A percentile compares a stretch with the other conserved stretches of the same genome.
These are phyloP conservation scores for Eupsilia transversa DNA, from an alignment of 2,888 invertebrate genomes.

Conservation along the genomic window DNA sequence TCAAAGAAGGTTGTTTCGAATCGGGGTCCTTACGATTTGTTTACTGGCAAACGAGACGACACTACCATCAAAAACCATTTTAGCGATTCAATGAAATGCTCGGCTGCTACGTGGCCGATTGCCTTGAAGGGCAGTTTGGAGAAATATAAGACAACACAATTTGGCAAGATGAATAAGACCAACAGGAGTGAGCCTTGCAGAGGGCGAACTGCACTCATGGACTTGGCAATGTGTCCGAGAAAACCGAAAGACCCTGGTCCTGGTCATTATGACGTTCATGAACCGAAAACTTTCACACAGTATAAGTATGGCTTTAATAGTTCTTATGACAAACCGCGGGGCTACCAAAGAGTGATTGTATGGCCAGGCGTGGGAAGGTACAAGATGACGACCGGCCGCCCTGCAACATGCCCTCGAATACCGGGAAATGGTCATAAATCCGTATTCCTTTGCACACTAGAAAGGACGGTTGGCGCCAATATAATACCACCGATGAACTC, in stretches of 20 bases:
- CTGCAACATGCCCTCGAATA: slow-evolving; percentile 56
- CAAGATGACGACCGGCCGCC: slow-evolving; percentile 65
- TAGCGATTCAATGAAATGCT: slow-evolving; percentile 73
- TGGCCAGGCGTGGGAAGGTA: slow-evolving; percentile 88
- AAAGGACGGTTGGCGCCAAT: slow-evolving; percentile 81
- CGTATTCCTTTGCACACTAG: slow-evolving; percentile 80
- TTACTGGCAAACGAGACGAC: slow-evolving; percentile 88
- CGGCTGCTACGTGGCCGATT: slow-evolving; percentile 83
- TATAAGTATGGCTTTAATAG: slow-evolving; percentile 81
- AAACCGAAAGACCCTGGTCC: slow-evolving; percentile 89
- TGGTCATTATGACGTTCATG: slow-evolving; percentile 79
- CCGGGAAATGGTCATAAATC: slow-evolving; percentile 82
- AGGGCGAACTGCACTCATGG: slow-evolving; percentile 86
- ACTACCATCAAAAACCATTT: slow-evolving; percentile 90
- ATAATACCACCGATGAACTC: slow-evolving; percentile 82
- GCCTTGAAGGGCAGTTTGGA: slow-evolving; percentile 79
- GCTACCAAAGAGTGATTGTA: slow-evolving; percentile 79
- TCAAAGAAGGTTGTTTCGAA: slow-evolving; percentile 81
- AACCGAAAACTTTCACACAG: slow-evolving; percentile 72
- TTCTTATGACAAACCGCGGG: slow-evolving; percentile 81
- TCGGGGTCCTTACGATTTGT: slow-evolving; percentile 85
- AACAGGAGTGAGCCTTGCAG: slow-evolving; percentile 79
- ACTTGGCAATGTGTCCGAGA: slow-evolving; percentile 86
- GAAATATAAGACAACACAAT: slow-evolving; percentile 77
- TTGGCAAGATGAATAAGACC: slow-evolving; percentile 85